Evolutionary conservation across 2,888 invertebrate species (phyloP).

Genomic region (Hermaeophaga mercurialis): DNA sequence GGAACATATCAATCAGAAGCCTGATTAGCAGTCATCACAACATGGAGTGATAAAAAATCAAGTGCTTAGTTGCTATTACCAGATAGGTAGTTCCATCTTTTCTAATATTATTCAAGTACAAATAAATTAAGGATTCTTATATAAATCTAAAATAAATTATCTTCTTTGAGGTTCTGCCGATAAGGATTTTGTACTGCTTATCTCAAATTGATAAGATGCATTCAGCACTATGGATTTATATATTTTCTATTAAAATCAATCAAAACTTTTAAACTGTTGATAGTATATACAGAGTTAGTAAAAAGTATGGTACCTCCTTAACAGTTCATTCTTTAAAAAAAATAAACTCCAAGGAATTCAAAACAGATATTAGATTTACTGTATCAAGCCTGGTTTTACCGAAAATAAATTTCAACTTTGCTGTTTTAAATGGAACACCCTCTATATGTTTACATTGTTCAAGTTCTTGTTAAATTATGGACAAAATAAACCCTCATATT

Average conservation of each 20-base stretch:
- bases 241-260: conserved; percentile 1
- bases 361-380: too few species aligned
- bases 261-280: too few species aligned
- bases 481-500: too few species aligned
- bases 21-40: not conserved
- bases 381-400: too few species aligned
- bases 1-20: not conserved
- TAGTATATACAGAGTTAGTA: too few species aligned
- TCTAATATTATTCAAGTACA: conserved; percentile 8
- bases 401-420: too few species aligned
- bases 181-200: conserved; percentile 16
- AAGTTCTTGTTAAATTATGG: too few species aligned
- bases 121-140: conserved; percentile 3
- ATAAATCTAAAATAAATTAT: conserved; percentile 10
- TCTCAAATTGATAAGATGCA: conserved; percentile 15
- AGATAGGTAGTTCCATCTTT: conserved; percentile 15
- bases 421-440: too few species aligned
- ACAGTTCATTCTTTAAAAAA: too few species aligned
- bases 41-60: not conserved
- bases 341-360: too few species aligned
- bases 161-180: conserved; percentile 22
- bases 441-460: too few species aligned
- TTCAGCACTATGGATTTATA: conserved; percentile 19
- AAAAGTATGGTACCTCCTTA: too few species aligned
- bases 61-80: conserved; percentile 13